Conservation (phyloP, 2,113 vertebrate genomes). For the Ibidorhyncha struthersii region DNA sequence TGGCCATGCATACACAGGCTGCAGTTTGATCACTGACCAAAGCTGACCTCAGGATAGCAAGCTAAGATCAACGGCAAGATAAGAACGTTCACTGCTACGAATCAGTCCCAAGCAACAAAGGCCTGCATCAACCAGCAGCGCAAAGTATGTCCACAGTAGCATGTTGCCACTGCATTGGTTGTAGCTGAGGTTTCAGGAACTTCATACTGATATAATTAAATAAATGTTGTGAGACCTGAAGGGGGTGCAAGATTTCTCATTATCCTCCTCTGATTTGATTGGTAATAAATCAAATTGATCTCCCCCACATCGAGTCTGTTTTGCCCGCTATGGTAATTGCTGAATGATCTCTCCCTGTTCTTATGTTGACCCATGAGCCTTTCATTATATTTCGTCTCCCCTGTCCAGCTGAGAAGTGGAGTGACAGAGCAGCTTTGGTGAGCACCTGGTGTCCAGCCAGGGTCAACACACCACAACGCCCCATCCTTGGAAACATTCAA, state of each 20-base stretch:
- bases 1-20: neutral
- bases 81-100: neutral
- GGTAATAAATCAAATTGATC: neutral
- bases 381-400: neutral
- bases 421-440: neutral
- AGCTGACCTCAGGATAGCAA: neutral
- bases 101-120: neutral
- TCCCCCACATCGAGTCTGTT: neutral
- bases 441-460: neutral
- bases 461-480: neutral
- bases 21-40: neutral
- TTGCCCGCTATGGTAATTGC: neutral
- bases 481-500: neutral
- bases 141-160: neutral
- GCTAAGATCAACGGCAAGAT: neutral
- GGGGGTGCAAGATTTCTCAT: neutral
- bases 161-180: neutral
- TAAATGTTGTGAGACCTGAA: neutral
- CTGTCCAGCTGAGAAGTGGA: neutral
- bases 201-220: neutral
- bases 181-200: neutral
- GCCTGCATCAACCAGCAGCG: neutral
- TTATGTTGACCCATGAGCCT: neutral
- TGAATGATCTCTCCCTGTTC: neutral
- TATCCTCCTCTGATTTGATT: neutral